phyloP scores from a whole-genome alignment of 2,888 invertebrate species.

The Margaritifera margaritifera region DNA sequence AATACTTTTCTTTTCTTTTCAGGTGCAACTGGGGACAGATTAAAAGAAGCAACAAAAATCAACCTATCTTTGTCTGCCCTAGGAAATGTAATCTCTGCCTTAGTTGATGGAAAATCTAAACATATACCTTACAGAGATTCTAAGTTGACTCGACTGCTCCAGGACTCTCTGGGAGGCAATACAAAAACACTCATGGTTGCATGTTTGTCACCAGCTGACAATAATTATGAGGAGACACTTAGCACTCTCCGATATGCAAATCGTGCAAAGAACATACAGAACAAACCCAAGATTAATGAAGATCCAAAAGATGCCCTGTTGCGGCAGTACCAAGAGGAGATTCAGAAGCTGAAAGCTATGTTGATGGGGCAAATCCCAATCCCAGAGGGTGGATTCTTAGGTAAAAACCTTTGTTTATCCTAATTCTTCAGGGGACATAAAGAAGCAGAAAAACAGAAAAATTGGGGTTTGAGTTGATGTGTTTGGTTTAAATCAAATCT shows the following conservation, averaged over 20 bases:
- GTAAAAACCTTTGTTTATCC: slow-evolving; percentile 8
- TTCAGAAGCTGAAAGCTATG: slow-evolving; percentile 80
- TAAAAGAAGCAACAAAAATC: slow-evolving; percentile 92
- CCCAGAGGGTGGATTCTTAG: slow-evolving; percentile 41
- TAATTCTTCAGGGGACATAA: no score
- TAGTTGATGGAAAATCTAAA: slow-evolving; percentile 87
- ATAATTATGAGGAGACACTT: slow-evolving; percentile 88
- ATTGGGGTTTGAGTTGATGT: no score
- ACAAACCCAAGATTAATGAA: slow-evolving; percentile 87
- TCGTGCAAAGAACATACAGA: slow-evolving; percentile 87
- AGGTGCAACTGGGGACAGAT: slow-evolving; percentile 87
- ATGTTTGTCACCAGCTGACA: slow-evolving; percentile 86
- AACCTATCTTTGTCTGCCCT: slow-evolving; percentile 89
- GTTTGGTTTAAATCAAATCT: no score
- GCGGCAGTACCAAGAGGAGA: slow-evolving; percentile 88
- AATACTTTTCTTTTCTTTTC: slow-evolving; percentile 9
- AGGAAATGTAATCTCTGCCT: slow-evolving; percentile 90
- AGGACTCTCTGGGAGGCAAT: slow-evolving; percentile 80
- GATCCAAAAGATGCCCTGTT: slow-evolving; percentile 92
- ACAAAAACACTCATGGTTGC: slow-evolving; percentile 92
- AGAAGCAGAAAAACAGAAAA: no score
- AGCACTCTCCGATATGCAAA: slow-evolving; percentile 88
- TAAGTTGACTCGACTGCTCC: slow-evolving; percentile 77
- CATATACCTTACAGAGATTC: slow-evolving; percentile 88
- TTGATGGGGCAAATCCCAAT: slow-evolving; percentile 68